Evolutionary conservation across 2,113 vertebrate species (phyloP).

Genomic region (Ictalurus furcatus): DNA sequence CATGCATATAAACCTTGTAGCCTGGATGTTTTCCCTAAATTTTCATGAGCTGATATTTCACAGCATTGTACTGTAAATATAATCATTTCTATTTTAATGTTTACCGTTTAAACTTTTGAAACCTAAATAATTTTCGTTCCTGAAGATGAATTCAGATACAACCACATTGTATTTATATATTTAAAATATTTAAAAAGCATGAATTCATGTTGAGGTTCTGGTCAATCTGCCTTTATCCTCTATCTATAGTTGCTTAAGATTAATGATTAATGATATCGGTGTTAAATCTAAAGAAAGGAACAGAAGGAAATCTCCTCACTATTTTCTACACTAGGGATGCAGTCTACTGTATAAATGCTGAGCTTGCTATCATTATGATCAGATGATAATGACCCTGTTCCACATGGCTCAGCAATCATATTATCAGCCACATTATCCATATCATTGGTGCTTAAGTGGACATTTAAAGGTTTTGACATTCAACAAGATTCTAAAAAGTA

Average conservation of each 20-base stretch:
- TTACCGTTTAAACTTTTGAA: not conserved
- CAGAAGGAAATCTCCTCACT: not conserved
- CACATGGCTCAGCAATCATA: constrained; percentile 3
- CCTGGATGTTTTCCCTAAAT: not conserved
- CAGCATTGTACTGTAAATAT: not conserved
- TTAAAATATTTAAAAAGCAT: not conserved
- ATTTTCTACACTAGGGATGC: not conserved
- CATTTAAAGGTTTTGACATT: not conserved
- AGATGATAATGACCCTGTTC: constrained; percentile 18
- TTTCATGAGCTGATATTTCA: not conserved
- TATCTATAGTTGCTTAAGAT: not conserved
- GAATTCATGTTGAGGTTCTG: not conserved
- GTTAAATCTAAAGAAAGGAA: not conserved
- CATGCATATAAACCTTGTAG: not conserved
- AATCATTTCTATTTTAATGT: not conserved
- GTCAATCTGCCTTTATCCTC: not conserved
- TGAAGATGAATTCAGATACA: not conserved
- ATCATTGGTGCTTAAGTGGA: not conserved
- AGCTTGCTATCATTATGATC: constrained; percentile 8
- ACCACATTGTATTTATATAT: not conserved
- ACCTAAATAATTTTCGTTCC: not conserved
- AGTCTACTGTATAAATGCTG: constrained; percentile 1
- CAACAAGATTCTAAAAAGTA: not conserved
- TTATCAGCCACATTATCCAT: constrained; percentile 20
- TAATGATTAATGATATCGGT: not conserved